Percentiles rank a stretch among this genome's conserved stretches.
Evolutionary conservation across 1,140 invertebrate genomes (phyloP).

Genomic region (Meloidogyne floridensis): DNA sequence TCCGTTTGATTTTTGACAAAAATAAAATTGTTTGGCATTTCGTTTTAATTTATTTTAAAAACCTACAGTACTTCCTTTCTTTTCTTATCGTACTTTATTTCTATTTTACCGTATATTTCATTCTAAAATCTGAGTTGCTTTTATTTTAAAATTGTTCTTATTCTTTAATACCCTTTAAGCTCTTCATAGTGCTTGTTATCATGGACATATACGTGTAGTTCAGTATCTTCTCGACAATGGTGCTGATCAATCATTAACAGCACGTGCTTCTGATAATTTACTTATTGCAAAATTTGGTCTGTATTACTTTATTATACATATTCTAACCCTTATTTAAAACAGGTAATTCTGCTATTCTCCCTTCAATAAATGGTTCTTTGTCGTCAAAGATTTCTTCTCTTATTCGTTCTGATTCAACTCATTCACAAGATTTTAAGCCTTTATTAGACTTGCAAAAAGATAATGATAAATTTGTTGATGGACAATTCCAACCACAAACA

Average conservation of each 20-base stretch:
- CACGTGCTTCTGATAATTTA: slow-evolving; percentile 58
- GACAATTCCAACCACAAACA: slow-evolving; percentile 67
- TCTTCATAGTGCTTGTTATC: slow-evolving; percentile 70
- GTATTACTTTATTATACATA: too few relatives aligned
- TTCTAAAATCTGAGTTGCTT: neutral
- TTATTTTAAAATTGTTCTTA: neutral
- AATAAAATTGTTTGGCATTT: neutral
- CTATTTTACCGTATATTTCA: neutral
- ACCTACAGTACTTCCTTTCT: too few relatives aligned
- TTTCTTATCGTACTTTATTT: too few relatives aligned
- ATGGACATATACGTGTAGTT: slow-evolving; percentile 68
- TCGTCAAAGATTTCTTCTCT: slow-evolving; percentile 35
- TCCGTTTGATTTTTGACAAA: too few relatives aligned
- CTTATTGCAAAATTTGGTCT: slow-evolving; percentile 28
- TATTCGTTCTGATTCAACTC: slow-evolving; percentile 21
- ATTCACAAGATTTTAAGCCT: slow-evolving; percentile 27
- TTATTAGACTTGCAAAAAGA: neutral
- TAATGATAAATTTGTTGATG: slow-evolving; percentile 56
- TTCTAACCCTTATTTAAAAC: too few relatives aligned
- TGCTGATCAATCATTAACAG: slow-evolving; percentile 68
- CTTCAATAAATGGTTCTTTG: slow-evolving; percentile 29
- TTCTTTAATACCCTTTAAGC: slow-evolving; percentile 47
- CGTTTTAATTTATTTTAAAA: neutral
- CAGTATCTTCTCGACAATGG: slow-evolving; percentile 69
- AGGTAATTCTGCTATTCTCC: neutral